Evolutionary conservation across 2,888 invertebrate species (phyloP), one percentile per base, ranked within the genome.

Genomic region (Troides aeacus): DNA sequence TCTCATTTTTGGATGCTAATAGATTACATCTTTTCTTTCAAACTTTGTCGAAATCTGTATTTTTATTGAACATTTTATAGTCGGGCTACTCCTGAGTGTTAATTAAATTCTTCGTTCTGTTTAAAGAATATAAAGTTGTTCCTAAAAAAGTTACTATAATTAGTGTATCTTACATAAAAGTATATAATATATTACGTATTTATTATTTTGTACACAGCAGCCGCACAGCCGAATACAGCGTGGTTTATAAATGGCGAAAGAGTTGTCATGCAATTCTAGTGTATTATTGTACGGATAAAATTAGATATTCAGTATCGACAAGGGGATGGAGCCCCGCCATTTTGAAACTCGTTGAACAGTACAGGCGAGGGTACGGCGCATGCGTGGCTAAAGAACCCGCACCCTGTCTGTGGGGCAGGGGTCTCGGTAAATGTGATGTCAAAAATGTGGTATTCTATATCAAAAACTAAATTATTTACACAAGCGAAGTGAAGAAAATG

Each of bases 281-380:
- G 86, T 59, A 56, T 66, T 61, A 85, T 87, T 90, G 88, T 86
- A 89, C 81, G 81, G 86, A 87, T 89, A 91, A 90, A 91, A 92
- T 92, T 92, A 91, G 90, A 90, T 91, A 92, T 90, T 92, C 92
- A 91, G 92, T 92, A 92, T 88, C 86, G 81, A 84, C 84, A 86
- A 89, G 88, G 90, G 91, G 87, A 85, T 81, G 87, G 83, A 85
- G 84, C 81, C 87, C 90, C 90, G 92, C 92, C 92, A 92, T 92
- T 86, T 92, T 92, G 86, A 85, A 83, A 60, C 64, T 67, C 79
- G 78, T 80, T 80, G 79, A 83, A 87, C 87, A 85, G 82, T 83
- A 81, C 79, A 83, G 83, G 80, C 78, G 84, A 87, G 89, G 91
- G 90, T 91, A 86, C 80, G 82, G 81, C 90, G 92, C 92, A 91